phyloP scores from a whole-genome alignment of 2,113 vertebrate genomes.

The Formicarius rufipectus region DNA sequence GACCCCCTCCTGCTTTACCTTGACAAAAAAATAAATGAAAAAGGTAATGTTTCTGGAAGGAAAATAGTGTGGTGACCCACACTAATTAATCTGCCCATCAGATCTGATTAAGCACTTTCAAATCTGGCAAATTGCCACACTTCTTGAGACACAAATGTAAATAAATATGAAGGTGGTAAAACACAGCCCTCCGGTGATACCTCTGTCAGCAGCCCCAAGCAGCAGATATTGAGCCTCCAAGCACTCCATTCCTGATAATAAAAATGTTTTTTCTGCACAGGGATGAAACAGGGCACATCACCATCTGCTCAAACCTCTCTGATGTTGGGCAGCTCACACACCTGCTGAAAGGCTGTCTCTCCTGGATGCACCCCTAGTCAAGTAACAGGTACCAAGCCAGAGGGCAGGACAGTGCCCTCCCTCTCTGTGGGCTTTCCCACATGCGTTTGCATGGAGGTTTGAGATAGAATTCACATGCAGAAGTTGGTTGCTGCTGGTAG shows the following conservation, averaged over 20 bases:
- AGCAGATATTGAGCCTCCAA: neutral
- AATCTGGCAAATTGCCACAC: slow-evolving; percentile 51
- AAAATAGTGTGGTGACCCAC: neutral
- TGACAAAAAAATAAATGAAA: slow-evolving; percentile 11
- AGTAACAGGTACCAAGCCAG: neutral
- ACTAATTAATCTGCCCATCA: slow-evolving; percentile 4
- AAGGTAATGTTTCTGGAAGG: slow-evolving; percentile 31
- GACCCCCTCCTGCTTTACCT: slow-evolving; percentile 51
- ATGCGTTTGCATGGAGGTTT: rapidly evolving
- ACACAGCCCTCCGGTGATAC: neutral
- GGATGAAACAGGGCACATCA: neutral
- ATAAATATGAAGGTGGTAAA: slow-evolving; percentile 14
- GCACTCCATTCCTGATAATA: neutral
- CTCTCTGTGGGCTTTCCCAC: rapidly evolving
- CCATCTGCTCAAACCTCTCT: neutral
- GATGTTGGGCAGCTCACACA: neutral
- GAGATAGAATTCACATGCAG: neutral
- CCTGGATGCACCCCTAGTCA: neutral
- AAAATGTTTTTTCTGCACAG: neutral
- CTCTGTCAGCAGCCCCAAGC: neutral
- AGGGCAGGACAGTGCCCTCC: neutral
- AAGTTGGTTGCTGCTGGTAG: neutral
- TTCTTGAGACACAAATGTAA: slow-evolving; percentile 32
- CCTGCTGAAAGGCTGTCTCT: neutral
- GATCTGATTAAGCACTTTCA: slow-evolving; percentile 45